Evolutionary conservation across 2,888 invertebrate species (phyloP).

Genomic region (Pelosia muscerda): DNA sequence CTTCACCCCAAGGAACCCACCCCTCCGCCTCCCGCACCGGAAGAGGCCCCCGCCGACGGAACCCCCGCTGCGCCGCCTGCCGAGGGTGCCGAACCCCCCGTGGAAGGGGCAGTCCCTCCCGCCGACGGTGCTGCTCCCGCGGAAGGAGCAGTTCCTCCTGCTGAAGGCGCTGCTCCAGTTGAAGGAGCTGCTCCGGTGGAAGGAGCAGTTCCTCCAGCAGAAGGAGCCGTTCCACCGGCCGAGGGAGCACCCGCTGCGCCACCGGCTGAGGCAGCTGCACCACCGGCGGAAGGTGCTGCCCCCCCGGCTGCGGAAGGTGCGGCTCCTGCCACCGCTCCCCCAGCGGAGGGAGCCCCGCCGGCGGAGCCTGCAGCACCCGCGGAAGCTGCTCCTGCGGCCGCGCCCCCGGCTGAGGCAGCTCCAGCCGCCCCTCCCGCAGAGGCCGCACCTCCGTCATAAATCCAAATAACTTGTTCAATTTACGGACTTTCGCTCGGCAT

Average conservation of each 20-base stretch:
- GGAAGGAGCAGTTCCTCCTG: conserved; percentile 48
- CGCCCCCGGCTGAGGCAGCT: conserved; percentile 47
- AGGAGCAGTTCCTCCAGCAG: conserved; percentile 61
- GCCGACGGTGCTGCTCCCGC: conserved; percentile 50
- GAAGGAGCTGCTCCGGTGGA: conserved; percentile 59
- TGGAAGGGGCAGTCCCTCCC: conserved; percentile 51
- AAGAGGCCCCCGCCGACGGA: conserved; percentile 56
- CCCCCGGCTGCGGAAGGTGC: conserved; percentile 28
- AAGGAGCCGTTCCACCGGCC: conserved; percentile 57
- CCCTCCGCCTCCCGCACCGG: conserved; percentile 58
- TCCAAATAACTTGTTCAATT: conserved; percentile 37
- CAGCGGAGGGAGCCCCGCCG: conserved; percentile 47
- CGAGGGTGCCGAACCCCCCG: conserved; percentile 55
- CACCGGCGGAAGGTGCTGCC: conserved; percentile 43
- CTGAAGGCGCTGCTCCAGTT: conserved; percentile 56
- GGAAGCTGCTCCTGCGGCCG: conserved; percentile 44
- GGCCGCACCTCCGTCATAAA: conserved; percentile 51
- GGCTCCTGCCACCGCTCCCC: conserved; percentile 45
- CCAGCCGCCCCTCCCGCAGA: conserved; percentile 46
- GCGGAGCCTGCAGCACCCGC: conserved; percentile 24
- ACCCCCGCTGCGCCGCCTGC: conserved; percentile 58
- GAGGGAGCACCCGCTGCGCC: conserved; percentile 44
- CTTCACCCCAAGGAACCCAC: conserved; percentile 51
- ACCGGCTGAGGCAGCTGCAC: conserved; percentile 49
- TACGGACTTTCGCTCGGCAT: conserved; percentile 33